These are phyloP conservation scores for Zophobas morio DNA, from an alignment of 1,140 invertebrate species.

Conservation along the genomic window DNA sequence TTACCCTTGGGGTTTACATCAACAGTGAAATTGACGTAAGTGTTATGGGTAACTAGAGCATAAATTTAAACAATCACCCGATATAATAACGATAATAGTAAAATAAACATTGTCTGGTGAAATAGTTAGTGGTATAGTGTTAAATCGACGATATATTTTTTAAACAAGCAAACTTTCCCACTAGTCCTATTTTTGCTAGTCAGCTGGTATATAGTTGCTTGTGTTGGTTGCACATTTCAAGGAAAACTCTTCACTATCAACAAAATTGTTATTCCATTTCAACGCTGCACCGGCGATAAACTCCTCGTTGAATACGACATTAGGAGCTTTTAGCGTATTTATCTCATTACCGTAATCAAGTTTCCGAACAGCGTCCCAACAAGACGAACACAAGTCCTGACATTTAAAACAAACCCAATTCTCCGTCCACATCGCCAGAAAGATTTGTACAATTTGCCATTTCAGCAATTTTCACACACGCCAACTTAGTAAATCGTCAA, in stretches of 20 bases:
- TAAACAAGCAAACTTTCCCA: too few species aligned
- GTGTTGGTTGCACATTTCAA: too few species aligned
- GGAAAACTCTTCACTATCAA: not conserved
- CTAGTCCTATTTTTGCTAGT: too few species aligned
- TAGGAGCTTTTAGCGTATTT: conserved; percentile 29
- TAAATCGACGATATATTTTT: too few species aligned
- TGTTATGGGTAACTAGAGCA: too few species aligned
- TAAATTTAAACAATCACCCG: too few species aligned
- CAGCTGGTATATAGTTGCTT: too few species aligned
- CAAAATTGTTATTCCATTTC: conserved; percentile 12
- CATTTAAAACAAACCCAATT: not conserved
- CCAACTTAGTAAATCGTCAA: not conserved
- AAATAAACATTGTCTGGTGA: too few species aligned
- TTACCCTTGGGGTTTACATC: too few species aligned
- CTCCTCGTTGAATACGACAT: conserved; percentile 23
- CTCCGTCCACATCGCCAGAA: not conserved
- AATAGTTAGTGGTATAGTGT: too few species aligned
- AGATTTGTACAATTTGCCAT: not conserved
- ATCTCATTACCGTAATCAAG: conserved; percentile 23
- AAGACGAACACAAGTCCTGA: not conserved
- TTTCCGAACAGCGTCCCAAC: conserved; percentile 4
- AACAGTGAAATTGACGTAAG: too few species aligned
- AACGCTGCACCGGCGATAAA: conserved; percentile 15
- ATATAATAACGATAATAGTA: too few species aligned
- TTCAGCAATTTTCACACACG: not conserved